phyloP scores from a whole-genome alignment of 2,888 invertebrate species.

The Agrotis segetum region DNA sequence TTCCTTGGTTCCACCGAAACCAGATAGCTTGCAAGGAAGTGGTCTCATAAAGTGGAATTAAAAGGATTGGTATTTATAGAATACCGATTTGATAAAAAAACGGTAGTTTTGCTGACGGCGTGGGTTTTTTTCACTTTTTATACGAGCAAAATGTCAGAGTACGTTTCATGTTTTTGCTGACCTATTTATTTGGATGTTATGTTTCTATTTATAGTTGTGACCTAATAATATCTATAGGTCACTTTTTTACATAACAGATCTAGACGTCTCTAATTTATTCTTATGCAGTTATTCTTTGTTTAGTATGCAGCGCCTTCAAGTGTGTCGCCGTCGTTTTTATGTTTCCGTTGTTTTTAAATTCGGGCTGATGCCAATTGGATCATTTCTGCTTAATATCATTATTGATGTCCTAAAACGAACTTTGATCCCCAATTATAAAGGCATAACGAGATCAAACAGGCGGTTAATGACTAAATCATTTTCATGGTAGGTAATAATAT shows the following conservation, averaged over 20 bases:
- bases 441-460: slow-evolving; percentile 50
- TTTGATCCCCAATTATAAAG: slow-evolving; percentile 50
- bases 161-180: slow-evolving; percentile 3
- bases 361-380: slow-evolving; percentile 2
- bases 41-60: slow-evolving; percentile 9
- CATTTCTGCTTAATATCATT: slow-evolving; percentile 8
- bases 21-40: slow-evolving; percentile 7
- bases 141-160: neutral
- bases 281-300: neutral
- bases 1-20: slow-evolving; percentile 32
- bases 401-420: slow-evolving; percentile 14
- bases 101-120: neutral
- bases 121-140: slow-evolving; percentile 10
- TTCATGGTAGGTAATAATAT: neutral
- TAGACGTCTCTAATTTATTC: neutral
- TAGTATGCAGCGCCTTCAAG: neutral
- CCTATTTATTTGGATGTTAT: neutral
- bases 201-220: slow-evolving; percentile 2
- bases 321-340: neutral
- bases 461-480: slow-evolving; percentile 35
- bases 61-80: slow-evolving; percentile 15
- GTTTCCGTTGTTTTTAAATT: neutral
- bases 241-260: neutral
- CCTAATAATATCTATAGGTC: neutral
- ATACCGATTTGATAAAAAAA: neutral